Evolutionary conservation across 2,797 vertebrate genomes (phyloP).

Genomic region (Psittacula derbiana): DNA sequence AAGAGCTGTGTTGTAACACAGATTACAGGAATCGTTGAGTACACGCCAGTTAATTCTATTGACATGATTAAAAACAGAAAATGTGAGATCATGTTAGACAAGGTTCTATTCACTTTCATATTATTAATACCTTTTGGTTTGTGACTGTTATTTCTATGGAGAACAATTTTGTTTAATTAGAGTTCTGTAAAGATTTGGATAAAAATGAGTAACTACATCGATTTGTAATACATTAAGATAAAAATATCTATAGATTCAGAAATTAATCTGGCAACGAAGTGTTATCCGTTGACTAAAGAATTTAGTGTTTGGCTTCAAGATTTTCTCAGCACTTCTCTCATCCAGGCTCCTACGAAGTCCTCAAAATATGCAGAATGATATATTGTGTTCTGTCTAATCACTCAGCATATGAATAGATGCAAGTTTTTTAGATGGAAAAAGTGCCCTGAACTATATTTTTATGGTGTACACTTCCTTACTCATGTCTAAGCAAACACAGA

Average conservation of each 20-base stretch:
- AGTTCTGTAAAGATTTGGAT: not conserved
- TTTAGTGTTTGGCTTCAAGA: not conserved
- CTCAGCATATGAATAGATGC: not conserved
- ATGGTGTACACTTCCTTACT: not conserved
- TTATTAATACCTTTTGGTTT: not conserved
- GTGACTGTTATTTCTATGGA: not conserved
- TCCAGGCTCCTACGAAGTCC: not conserved
- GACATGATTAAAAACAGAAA: not conserved
- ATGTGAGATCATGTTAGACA: not conserved
- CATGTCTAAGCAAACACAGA: not conserved
- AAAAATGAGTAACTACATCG: not conserved
- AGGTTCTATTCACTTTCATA: not conserved
- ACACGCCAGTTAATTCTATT: not conserved
- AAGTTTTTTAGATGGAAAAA: not conserved
- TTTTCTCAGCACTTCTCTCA: not conserved
- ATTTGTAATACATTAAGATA: not conserved
- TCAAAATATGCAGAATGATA: conserved; percentile 14
- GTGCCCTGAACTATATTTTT: not conserved
- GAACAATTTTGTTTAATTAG: not conserved
- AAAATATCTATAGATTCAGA: not conserved
- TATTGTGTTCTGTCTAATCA: not conserved
- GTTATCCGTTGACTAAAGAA: not conserved
- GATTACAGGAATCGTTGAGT: not conserved
- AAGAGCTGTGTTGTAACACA: not conserved
- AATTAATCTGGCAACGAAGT: not conserved